A percentile compares a stretch with the other conserved stretches of the same genome.
These are phyloP conservation scores for Poeciliopsis prolifica DNA, from an alignment of 2,113 vertebrate genomes.

Conservation along the genomic window DNA sequence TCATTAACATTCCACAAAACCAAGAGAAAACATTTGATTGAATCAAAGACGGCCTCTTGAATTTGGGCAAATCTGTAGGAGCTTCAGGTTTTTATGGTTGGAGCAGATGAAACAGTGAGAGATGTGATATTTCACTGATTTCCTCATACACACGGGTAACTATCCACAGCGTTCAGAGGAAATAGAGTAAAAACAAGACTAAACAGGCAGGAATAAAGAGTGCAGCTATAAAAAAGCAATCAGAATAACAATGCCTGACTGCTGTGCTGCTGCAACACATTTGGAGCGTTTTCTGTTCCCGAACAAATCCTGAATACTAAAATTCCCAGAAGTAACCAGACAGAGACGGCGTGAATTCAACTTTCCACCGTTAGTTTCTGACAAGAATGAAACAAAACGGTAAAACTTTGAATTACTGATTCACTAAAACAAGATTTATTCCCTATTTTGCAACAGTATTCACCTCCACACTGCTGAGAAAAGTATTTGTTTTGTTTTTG, in stretches of 20 bases:
- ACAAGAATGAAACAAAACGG: not conserved
- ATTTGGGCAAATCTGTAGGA: conserved; percentile 8
- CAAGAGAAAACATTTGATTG: not conserved
- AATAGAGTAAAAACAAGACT: conserved; percentile 11
- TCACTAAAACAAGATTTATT: not conserved
- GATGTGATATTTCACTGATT: conserved; percentile 24
- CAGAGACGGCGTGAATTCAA: not conserved
- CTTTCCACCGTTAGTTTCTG: not conserved
- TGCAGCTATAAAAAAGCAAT: not conserved
- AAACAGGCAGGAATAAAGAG: conserved; percentile 16
- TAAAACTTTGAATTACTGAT: not conserved
- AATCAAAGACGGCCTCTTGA: conserved; percentile 2
- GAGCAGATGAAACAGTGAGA: conserved; percentile 33
- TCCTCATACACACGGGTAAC: conserved; percentile 35
- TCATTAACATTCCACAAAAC: not conserved
- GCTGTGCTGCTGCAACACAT: not conserved
- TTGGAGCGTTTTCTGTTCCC: not conserved
- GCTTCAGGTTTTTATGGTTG: conserved; percentile 30
- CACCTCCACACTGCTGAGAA: not conserved
- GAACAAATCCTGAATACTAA: conserved; percentile 12
- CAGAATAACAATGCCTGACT: conserved; percentile 22
- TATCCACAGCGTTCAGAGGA: conserved; percentile 15
- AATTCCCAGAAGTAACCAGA: not conserved
- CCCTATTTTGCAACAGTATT: not conserved
- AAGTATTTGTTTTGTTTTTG: not conserved